Evolutionary conservation across 2,888 invertebrate genomes (phyloP).

Genomic region (Frankliniella fusca): DNA sequence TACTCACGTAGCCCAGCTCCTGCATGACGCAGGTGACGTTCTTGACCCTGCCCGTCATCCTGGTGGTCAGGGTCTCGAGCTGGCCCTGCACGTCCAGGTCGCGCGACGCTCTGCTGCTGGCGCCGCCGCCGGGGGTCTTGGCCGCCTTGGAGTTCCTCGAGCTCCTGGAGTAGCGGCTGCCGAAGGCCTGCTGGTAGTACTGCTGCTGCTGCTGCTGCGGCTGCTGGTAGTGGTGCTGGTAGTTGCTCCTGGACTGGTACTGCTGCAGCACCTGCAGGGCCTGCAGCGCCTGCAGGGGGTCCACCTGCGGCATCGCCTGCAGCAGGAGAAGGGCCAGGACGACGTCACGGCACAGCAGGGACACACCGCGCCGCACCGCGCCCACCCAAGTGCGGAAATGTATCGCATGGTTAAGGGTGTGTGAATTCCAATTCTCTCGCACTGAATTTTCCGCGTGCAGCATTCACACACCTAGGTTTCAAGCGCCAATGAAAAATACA

Average conservation of each 20-base stretch:
- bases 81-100: conserved; percentile 60
- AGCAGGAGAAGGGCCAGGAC: conserved; percentile 50
- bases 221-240: conserved; percentile 27
- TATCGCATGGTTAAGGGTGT: too few relatives aligned
- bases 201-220: conserved; percentile 29
- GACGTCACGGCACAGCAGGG: conserved; percentile 40
- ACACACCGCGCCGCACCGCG: neutral
- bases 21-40: conserved; percentile 70
- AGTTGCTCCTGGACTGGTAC: conserved; percentile 49
- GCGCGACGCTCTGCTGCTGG: conserved; percentile 9
- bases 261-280: conserved; percentile 47
- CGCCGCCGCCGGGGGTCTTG: neutral
- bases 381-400: neutral
- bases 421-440: too few relatives aligned
- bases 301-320: conserved; percentile 50
- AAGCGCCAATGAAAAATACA: too few relatives aligned
- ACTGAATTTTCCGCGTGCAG: too few relatives aligned
- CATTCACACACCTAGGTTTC: too few relatives aligned
- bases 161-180: conserved; percentile 29
- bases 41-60: conserved; percentile 52
- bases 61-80: conserved; percentile 54
- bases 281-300: conserved; percentile 46
- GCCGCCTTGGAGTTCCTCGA: neutral
- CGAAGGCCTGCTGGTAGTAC: conserved; percentile 34
- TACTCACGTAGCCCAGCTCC: conserved; percentile 58